Conservation (phyloP, 2,888 invertebrate genomes). For the Sturmia bella region DNA sequence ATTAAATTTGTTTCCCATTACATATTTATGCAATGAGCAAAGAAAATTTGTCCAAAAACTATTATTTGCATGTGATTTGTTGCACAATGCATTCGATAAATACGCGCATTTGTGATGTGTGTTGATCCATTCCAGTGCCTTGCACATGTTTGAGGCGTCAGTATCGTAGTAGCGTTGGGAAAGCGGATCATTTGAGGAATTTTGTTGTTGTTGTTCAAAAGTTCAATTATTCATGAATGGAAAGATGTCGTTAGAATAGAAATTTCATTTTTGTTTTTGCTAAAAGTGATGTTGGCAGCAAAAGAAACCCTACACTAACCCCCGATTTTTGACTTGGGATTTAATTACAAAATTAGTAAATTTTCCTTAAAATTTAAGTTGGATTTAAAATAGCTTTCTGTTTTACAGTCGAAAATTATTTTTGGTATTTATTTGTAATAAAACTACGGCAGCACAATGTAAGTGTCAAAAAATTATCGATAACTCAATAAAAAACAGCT, state of each 20-base stretch:
- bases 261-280: too few relatives aligned
- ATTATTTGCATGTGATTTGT: conserved; percentile 8
- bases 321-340: too few relatives aligned
- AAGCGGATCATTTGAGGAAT: conserved; percentile 23
- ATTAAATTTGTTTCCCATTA: conserved; percentile 18
- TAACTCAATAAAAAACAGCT: too few relatives aligned
- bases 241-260: not conserved
- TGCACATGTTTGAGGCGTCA: conserved; percentile 51
- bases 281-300: too few relatives aligned
- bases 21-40: conserved; percentile 22
- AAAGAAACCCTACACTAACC: too few relatives aligned
- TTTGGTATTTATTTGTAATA: too few relatives aligned
- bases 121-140: not conserved
- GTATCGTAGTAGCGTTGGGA: conserved; percentile 4
- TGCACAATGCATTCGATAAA: conserved; percentile 27
- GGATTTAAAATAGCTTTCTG: too few relatives aligned
- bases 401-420: too few relatives aligned
- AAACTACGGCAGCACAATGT: too few relatives aligned
- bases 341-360: too few relatives aligned
- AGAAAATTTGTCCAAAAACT: conserved; percentile 20
- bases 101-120: not conserved
- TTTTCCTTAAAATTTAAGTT: too few relatives aligned
- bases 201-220: not conserved
- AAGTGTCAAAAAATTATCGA: too few relatives aligned
- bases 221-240: conserved; percentile 47